phyloP scores from a whole-genome alignment of 2,888 invertebrate genomes.

The Monopis laevigella region DNA sequence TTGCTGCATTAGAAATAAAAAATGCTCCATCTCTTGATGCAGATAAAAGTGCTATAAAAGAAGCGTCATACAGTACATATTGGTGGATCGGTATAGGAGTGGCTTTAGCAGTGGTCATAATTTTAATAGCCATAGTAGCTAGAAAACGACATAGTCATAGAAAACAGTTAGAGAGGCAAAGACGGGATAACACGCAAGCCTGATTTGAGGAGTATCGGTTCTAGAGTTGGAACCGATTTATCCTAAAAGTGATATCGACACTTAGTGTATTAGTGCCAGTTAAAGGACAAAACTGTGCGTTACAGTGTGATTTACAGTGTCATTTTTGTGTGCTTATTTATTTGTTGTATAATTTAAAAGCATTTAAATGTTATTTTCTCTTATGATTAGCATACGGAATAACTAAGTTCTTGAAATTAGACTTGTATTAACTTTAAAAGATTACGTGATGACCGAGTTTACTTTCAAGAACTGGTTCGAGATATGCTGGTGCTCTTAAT shows the following conservation, averaged over 20 bases:
- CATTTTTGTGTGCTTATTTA: not conserved
- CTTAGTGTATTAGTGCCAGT: slow-evolving; percentile 10
- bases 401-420: slow-evolving; percentile 1
- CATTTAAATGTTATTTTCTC: not conserved
- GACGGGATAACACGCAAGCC: slow-evolving; percentile 48
- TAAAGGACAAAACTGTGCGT: not conserved
- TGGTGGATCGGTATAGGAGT: slow-evolving; percentile 63
- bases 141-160: slow-evolving; percentile 60
- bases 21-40: slow-evolving; percentile 34
- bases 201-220: slow-evolving; percentile 66
- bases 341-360: not conserved
- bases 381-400: not conserved
- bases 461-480: slow-evolving; percentile 3
- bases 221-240: slow-evolving; percentile 46
- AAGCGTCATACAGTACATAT: slow-evolving; percentile 54
- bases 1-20: slow-evolving; percentile 54
- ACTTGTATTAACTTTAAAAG: not conserved
- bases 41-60: slow-evolving; percentile 33
- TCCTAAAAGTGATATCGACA: slow-evolving; percentile 10
- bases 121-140: slow-evolving; percentile 53
- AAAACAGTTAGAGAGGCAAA: slow-evolving; percentile 54
- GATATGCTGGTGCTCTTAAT: slow-evolving; percentile 4
- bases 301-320: not conserved
- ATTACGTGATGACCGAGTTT: no score
- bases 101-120: slow-evolving; percentile 42